These are phyloP conservation scores for Crossocerus cetratus DNA, from an alignment of 2,888 invertebrate genomes.

Conservation along the genomic window DNA sequence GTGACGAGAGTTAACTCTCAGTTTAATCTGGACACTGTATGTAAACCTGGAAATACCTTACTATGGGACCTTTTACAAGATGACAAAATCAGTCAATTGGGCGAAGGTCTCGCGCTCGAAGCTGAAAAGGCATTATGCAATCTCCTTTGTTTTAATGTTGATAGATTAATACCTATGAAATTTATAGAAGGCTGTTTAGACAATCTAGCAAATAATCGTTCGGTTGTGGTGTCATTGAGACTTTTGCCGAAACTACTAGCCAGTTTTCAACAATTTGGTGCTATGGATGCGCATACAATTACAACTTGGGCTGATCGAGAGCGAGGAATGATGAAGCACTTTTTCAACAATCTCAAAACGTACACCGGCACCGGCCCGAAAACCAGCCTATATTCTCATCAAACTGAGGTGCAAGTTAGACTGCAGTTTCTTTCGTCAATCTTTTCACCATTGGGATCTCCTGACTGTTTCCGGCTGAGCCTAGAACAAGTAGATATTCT, in stretches of 20 bases:
- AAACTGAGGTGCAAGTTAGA: constrained; percentile 93
- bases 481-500: constrained; percentile 93
- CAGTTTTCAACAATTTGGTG: constrained; percentile 93
- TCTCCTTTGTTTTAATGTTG: constrained; percentile 92
- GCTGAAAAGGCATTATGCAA: constrained; percentile 95
- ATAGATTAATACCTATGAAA: constrained; percentile 92
- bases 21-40: constrained; percentile 86
- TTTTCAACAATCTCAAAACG: constrained; percentile 91
- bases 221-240: constrained; percentile 92
- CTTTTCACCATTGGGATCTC: constrained; percentile 93
- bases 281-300: constrained; percentile 89
- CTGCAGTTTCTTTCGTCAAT: constrained; percentile 95
- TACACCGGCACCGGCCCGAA: constrained; percentile 79
- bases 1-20: constrained; percentile 69
- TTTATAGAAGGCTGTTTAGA: constrained; percentile 96
- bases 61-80: constrained; percentile 97
- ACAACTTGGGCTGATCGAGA: constrained; percentile 96
- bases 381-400: constrained; percentile 82
- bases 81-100: constrained; percentile 90
- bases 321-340: constrained; percentile 94
- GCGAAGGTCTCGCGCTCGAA: constrained; percentile 94
- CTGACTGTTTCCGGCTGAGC: constrained; percentile 90
- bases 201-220: constrained; percentile 91
- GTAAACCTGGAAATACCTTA: constrained; percentile 93
- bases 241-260: constrained; percentile 93